Conservation (phyloP, 2,113 vertebrate species). For the Istiophorus platypterus region DNA sequence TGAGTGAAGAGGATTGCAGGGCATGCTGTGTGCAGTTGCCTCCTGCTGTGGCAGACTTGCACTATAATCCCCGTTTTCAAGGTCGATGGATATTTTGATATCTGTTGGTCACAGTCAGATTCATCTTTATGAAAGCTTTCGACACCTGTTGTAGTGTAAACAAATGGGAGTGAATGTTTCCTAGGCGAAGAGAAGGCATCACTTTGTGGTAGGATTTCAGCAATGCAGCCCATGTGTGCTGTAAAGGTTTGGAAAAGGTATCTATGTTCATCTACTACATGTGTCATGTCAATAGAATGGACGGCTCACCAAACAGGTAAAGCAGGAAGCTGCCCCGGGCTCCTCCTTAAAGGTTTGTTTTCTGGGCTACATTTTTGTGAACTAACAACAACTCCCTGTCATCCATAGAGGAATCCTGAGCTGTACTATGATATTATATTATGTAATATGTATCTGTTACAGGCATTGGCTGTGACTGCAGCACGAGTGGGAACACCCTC, state of each 20-base stretch:
- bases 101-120: constrained; percentile 62
- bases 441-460: too few species aligned
- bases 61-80: constrained; percentile 74
- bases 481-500: background rate
- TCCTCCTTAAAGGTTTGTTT: background rate
- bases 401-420: too few species aligned
- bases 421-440: too few species aligned
- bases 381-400: too few species aligned
- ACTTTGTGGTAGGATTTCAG: constrained; percentile 9
- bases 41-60: constrained; percentile 68
- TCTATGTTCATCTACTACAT: background rate
- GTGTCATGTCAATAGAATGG: background rate
- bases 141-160: constrained; percentile 75
- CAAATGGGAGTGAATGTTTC: constrained; percentile 47
- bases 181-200: constrained; percentile 26
- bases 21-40: constrained; percentile 44
- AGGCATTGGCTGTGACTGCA: too few species aligned
- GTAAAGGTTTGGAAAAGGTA: background rate
- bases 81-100: constrained; percentile 75
- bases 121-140: constrained; percentile 68
- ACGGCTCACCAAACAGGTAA: background rate
- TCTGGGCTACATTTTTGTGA: background rate
- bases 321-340: background rate
- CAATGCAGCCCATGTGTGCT: background rate
- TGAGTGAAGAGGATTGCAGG: constrained; percentile 24